These are phyloP conservation scores for Ophion slaviceki DNA, from an alignment of 2,888 invertebrate species.

Conservation along the genomic window DNA sequence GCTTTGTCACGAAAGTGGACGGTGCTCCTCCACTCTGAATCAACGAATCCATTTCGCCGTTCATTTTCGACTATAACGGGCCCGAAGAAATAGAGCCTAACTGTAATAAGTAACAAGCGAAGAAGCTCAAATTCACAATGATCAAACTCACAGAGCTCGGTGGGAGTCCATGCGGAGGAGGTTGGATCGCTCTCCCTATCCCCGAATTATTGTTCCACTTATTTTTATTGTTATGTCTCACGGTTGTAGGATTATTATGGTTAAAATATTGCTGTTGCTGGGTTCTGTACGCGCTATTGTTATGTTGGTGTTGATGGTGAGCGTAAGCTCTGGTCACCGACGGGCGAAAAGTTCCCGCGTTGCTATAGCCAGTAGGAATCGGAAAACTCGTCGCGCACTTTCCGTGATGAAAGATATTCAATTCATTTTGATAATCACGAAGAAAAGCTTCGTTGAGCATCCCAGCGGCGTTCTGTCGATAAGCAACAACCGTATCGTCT, in stretches of 20 bases:
- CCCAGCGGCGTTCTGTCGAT: constrained; percentile 61
- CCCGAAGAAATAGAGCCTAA: not conserved
- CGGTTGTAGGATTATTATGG: constrained; percentile 14
- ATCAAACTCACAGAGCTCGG: constrained; percentile 67
- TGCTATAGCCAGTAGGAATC: constrained; percentile 36
- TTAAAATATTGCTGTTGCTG: constrained; percentile 56
- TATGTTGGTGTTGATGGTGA: constrained; percentile 64
- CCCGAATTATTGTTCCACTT: constrained; percentile 60
- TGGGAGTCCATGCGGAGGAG: constrained; percentile 54
- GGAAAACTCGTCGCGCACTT: constrained; percentile 51
- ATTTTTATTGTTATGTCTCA: constrained; percentile 54
- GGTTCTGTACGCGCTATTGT: constrained; percentile 53
- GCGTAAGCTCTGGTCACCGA: constrained; percentile 62
- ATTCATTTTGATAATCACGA: constrained; percentile 65
- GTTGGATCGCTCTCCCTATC: constrained; percentile 41
- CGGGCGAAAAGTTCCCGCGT: constrained; percentile 55
- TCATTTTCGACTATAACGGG: not conserved
- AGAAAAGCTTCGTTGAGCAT: constrained; percentile 61
- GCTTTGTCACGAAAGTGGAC: not conserved
- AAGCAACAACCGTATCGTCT: constrained; percentile 41
- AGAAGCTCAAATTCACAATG: constrained; percentile 31
- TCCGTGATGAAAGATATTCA: constrained; percentile 55
- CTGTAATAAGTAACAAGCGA: not conserved
- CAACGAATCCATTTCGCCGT: not conserved
- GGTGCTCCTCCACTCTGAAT: not conserved